Conservation (phyloP, 2,888 invertebrate species). For the Polia nebulosa region DNA sequence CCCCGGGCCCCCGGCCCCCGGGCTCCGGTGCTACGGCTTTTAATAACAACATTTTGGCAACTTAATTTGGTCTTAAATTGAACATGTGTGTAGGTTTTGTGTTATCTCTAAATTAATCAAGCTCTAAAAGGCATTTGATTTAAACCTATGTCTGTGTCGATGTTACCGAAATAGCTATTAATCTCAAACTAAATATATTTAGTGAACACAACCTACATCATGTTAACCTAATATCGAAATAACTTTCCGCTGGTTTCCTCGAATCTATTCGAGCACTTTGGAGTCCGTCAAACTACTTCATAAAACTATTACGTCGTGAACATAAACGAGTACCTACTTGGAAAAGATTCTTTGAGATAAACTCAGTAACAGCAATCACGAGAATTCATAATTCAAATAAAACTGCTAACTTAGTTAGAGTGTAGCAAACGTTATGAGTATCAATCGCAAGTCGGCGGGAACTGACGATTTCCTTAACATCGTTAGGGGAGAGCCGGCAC, state of each 20-base stretch:
- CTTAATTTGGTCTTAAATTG: constrained; percentile 59
- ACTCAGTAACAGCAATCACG: constrained; percentile 36
- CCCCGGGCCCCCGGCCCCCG: constrained; percentile 3
- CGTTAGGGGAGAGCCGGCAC: constrained; percentile 61
- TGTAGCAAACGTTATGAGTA: constrained; percentile 66
- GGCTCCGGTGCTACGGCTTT: constrained; percentile 40
- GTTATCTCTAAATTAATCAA: constrained; percentile 53
- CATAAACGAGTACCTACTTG: constrained; percentile 24
- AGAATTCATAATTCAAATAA: constrained; percentile 58
- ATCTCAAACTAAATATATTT: constrained; percentile 9
- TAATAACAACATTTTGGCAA: constrained; percentile 63
- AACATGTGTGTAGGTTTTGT: constrained; percentile 48
- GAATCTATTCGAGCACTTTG: constrained; percentile 9
- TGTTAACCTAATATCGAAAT: not conserved
- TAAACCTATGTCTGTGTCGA: constrained; percentile 24
- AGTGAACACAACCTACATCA: not conserved
- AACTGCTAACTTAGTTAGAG: constrained; percentile 58
- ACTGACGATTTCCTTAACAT: constrained; percentile 76
- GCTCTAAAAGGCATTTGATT: constrained; percentile 27
- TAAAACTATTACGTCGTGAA: constrained; percentile 27
- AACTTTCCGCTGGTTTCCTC: not conserved
- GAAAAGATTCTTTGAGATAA: constrained; percentile 28
- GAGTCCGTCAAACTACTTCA: constrained; percentile 18
- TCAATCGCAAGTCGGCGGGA: constrained; percentile 69
- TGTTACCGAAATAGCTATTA: constrained; percentile 8